Percentiles rank a stretch among this genome's conserved stretches.
These are phyloP conservation scores for Papilio demoleus DNA, from an alignment of 2,888 invertebrate genomes.

Conservation along the genomic window DNA sequence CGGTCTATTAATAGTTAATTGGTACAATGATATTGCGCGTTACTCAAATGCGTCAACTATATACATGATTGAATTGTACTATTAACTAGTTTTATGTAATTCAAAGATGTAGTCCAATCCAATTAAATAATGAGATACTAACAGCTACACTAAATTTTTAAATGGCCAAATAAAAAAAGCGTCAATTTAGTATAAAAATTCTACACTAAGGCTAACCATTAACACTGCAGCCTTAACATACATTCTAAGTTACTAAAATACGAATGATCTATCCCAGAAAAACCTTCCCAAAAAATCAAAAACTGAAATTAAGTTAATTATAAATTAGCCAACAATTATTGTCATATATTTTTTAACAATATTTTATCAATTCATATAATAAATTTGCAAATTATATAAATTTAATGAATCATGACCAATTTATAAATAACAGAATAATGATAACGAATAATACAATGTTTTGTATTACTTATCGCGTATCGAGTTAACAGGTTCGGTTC, in stretches of 20 bases:
- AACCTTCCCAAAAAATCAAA: no score
- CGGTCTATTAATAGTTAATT: background rate
- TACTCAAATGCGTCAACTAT: background rate
- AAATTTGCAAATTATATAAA: background rate
- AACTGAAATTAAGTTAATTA: background rate
- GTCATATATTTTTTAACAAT: background rate
- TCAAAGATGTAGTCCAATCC: no score
- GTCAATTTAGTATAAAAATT: background rate
- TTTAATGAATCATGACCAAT: conserved; percentile 12
- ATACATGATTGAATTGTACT: background rate
- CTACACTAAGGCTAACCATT: background rate
- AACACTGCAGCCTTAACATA: background rate
- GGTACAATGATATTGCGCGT: conserved; percentile 4
- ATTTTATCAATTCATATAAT: background rate
- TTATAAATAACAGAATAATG: conserved; percentile 8
- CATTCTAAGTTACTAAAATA: background rate
- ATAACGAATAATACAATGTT: conserved; percentile 23
- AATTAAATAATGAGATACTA: background rate
- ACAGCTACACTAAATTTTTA: no score
- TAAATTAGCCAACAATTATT: background rate
- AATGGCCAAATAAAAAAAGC: no score
- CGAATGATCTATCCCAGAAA: no score
- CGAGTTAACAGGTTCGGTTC: conserved; percentile 1
- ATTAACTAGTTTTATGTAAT: no score
- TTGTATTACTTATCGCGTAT: conserved; percentile 21